These are phyloP conservation scores for Micropoecilia bifurca DNA, from an alignment of 2,797 vertebrate species.

Conservation along the genomic window DNA sequence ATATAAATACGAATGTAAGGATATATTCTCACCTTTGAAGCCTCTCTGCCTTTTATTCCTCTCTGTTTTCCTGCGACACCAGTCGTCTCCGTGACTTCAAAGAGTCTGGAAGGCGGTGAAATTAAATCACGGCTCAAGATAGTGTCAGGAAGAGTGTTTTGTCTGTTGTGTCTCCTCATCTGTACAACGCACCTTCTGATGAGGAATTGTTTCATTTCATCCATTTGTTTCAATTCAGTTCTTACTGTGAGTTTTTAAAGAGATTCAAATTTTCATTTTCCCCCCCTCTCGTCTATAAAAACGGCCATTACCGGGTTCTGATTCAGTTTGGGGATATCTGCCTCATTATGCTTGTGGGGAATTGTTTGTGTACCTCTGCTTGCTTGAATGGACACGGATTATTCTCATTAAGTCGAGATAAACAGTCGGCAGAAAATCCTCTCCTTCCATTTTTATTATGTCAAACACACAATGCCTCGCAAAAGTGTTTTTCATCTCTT, in stretches of 20 bases:
- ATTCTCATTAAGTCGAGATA: conserved; percentile 35
- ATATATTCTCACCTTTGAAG: conserved; percentile 3
- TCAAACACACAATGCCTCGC: conserved; percentile 3
- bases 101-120: background rate
- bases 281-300: background rate
- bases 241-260: background rate
- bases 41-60: background rate
- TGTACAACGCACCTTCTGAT: background rate
- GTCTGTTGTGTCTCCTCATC: conserved; percentile 4
- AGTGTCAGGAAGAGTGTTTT: background rate
- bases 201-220: background rate
- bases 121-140: background rate
- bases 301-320: background rate
- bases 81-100: conserved; percentile 19
- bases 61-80: conserved; percentile 17
- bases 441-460: conserved; percentile 9
- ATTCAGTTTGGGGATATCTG: conserved; percentile 6
- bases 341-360: conserved; percentile 22
- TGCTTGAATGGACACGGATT: conserved; percentile 16
- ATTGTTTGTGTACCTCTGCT: conserved; percentile 22
- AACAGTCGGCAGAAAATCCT: conserved; percentile 32
- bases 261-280: background rate
- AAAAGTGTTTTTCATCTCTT: background rate
- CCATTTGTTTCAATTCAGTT: background rate
- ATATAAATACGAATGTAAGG: conserved; percentile 13